Base-by-base conservation (phyloP, 2,113 vertebrate genomes). In the Vidua chalybeata region DNA sequence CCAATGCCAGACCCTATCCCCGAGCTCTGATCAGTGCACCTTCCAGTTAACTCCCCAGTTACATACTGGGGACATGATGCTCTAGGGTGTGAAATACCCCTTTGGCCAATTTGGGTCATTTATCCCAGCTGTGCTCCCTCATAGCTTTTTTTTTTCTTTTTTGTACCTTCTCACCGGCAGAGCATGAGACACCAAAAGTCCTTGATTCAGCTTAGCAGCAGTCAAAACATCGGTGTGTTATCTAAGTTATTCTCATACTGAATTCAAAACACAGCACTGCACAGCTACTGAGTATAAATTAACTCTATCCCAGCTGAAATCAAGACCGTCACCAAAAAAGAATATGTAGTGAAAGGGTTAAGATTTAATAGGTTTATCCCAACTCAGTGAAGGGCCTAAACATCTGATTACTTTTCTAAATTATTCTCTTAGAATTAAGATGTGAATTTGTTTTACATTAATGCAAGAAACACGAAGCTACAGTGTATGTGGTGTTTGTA, bases 21-120 rank as follows among this genome's bases (percentile, higher is more conserved):
- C 0, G 0, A 11, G 48, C 56, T 16, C 10, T 9, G 18, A 21
- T 78, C 20, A 30, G 19, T 1, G 0, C 41, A 55, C 33, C 8
- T 71, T 41, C 30, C 10, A 16, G 5, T n/a, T 62, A 39, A 39
- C 15, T 39, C 28, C 33, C 8, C 39, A 20, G 23, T 30, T 55
- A 21, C 30, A 30, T 63, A 30, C 30, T 55, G 16, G 6, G 11
- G 18, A 16, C 41, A n/a, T 55, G 28, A 17, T 30, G 24, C 13
- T 39, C n/a, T 55, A 39, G 24, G 13, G 20, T 78, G 20, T 55
- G 48, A 39, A 71, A n/a, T 71, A 63, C 61, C 15, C 15, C 6
- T 62, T 78, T 62, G 12, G 12, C 15, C 20, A 48, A 1, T 55
- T 71, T 74, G 15, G 9, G 15, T 56, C 15, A 15, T 23, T 41